These are phyloP conservation scores for Chromoteleia sp. DNA, from an alignment of 2,888 invertebrate genomes.

Conservation along the genomic window DNA sequence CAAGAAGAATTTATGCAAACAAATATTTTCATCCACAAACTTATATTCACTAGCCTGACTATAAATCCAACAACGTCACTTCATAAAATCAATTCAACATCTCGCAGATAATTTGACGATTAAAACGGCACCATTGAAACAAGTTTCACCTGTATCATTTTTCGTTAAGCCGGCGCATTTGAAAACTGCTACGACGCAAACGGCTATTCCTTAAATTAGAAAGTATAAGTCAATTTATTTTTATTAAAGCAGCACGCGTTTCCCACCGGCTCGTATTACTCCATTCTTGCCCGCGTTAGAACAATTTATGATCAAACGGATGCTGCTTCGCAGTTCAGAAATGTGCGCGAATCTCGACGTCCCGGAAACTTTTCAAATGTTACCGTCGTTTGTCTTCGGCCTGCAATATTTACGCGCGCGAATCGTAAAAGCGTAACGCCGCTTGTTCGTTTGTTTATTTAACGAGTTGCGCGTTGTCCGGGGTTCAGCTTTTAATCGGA, in stretches of 20 bases:
- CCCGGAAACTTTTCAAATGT: constrained; percentile 47
- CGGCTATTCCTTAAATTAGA: constrained; percentile 48
- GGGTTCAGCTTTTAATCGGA: constrained; percentile 38
- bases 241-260: constrained; percentile 48
- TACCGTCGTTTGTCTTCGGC: constrained; percentile 39
- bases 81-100: too few relatives aligned
- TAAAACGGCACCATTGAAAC: too few relatives aligned
- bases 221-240: constrained; percentile 59
- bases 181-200: constrained; percentile 7
- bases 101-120: too few relatives aligned
- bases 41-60: too few relatives aligned
- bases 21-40: too few relatives aligned
- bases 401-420: constrained; percentile 22
- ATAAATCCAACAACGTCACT: too few relatives aligned
- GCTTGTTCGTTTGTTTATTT: constrained; percentile 13
- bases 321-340: constrained; percentile 49
- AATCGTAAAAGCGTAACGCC: not conserved
- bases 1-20: too few relatives aligned
- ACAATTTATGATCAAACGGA: constrained; percentile 57
- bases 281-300: constrained; percentile 47
- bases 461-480: constrained; percentile 7
- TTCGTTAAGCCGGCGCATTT: constrained; percentile 18
- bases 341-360: constrained; percentile 38
- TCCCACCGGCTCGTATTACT: constrained; percentile 37
- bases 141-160: too few relatives aligned